phyloP scores from a whole-genome alignment of 2,797 vertebrate species.

The Myoxocephalus aenaeus region DNA sequence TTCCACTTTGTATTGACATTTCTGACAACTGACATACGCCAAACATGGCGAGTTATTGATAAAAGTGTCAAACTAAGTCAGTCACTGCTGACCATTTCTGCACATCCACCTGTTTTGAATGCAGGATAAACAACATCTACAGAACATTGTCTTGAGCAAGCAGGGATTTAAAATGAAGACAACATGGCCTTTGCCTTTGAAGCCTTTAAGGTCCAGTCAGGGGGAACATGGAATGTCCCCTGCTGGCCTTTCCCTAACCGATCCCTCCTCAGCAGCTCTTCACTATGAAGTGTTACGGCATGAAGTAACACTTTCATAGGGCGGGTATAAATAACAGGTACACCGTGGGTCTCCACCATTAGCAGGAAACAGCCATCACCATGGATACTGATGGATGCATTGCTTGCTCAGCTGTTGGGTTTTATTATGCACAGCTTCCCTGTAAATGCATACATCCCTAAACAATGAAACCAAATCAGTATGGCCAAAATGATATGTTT shows the following conservation, averaged over 20 bases:
- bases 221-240: background rate
- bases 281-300: background rate
- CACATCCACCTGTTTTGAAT: background rate
- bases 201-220: background rate
- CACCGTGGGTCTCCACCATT: conserved; percentile 16
- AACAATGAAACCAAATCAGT: background rate
- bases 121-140: background rate
- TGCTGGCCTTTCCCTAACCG: background rate
- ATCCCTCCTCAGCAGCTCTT: background rate
- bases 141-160: background rate
- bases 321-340: conserved; percentile 33
- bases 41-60: too few species aligned
- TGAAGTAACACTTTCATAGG: conserved; percentile 19
- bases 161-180: background rate
- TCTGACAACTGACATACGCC: too few species aligned
- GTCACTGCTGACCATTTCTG: background rate
- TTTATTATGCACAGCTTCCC: conserved; percentile 16
- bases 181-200: background rate
- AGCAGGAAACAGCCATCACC: conserved; percentile 38
- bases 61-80: background rate
- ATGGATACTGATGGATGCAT: conserved; percentile 48
- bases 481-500: background rate
- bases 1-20: too few species aligned
- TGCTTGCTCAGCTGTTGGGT: conserved; percentile 54
- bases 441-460: background rate